Conservation (phyloP, 2,797 vertebrate genomes). For the Steatocranus sp. region DNA sequence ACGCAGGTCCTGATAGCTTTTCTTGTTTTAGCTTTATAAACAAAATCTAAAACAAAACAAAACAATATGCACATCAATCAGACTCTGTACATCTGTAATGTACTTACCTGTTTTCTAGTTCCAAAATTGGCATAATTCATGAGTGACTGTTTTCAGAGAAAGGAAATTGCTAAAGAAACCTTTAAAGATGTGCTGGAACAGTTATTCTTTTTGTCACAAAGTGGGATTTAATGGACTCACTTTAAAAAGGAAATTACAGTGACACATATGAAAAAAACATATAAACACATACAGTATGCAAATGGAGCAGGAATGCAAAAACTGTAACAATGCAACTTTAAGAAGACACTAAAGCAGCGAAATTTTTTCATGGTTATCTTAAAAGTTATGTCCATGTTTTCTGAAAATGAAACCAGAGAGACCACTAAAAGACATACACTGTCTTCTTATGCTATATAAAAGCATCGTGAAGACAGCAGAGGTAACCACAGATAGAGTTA, state of each 20-base stretch:
- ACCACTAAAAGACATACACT: not conserved
- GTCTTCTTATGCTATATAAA: not conserved
- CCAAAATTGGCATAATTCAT: conserved; percentile 6
- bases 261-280: not conserved
- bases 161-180: not conserved
- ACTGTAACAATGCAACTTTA: not conserved
- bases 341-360: not conserved
- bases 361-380: not conserved
- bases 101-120: not conserved
- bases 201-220: not conserved
- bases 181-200: not conserved
- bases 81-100: not conserved
- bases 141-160: not conserved
- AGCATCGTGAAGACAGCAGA: not conserved
- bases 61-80: not conserved
- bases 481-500: not conserved
- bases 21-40: not conserved
- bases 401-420: not conserved
- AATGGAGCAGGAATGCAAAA: not conserved
- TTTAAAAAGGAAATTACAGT: conserved; percentile 15
- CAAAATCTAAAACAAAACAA: not conserved
- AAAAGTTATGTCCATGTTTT: not conserved
- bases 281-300: not conserved
- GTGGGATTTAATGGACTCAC: not conserved
- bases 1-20: not conserved